Base-by-base conservation (phyloP, 1,140 invertebrate species). In the Lutraria rhynchaena region DNA sequence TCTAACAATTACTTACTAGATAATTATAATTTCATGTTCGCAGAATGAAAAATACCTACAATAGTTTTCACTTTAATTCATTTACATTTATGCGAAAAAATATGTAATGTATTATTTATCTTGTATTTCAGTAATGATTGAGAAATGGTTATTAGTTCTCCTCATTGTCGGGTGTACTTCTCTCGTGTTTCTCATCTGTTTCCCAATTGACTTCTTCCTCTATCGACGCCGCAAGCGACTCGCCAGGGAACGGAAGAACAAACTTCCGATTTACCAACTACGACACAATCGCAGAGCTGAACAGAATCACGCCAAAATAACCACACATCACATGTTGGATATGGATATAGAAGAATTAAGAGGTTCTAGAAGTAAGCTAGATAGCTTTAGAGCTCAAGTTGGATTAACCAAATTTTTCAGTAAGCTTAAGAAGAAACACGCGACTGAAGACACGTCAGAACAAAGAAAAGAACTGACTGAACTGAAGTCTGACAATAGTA, bases 41-140 rank as follows among this genome's bases (percentile, higher is more conserved):
- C n/a, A n/a, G n/a, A n/a, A n/a, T n/a, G n/a, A n/a, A n/a, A n/a
- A n/a, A n/a, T n/a, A n/a, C n/a, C n/a, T n/a, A n/a, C n/a, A n/a
- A n/a, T n/a, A n/a, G n/a, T n/a, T n/a, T n/a, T n/a, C n/a, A n/a
- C n/a, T n/a, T n/a, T n/a, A n/a, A n/a, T n/a, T n/a, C n/a, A n/a
- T n/a, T n/a, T n/a, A n/a, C n/a, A n/a, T n/a, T n/a, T n/a, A n/a
- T n/a, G n/a, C n/a, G n/a, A n/a, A n/a, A n/a, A n/a, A n/a, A n/a
- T n/a, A n/a, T n/a, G n/a, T n/a, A n/a, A n/a, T n/a, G n/a, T n/a
- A n/a, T n/a, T n/a, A n/a, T n/a, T n/a, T n/a, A n/a, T n/a, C n/a
- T n/a, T n/a, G n/a, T n/a, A n/a, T 80, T 80, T 80, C 57, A 81
- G 78, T 33, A 3, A 81, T 81, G 78, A 37, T 61, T 27, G 78